These are phyloP conservation scores for Patella pellucida DNA, from an alignment of 2,888 invertebrate genomes.

Conservation along the genomic window DNA sequence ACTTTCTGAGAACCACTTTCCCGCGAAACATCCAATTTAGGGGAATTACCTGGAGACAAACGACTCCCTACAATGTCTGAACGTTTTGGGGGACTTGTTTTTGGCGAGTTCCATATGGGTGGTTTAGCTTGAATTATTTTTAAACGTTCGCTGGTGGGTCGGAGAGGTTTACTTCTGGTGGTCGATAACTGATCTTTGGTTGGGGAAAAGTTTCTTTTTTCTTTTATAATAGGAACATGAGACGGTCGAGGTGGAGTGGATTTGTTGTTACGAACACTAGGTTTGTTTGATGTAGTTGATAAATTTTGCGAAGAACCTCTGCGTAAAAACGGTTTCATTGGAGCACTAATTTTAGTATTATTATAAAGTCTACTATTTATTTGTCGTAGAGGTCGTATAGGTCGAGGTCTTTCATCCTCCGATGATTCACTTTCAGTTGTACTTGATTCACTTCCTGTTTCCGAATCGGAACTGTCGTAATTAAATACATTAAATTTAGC, in stretches of 20 bases:
- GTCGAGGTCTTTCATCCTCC: constrained; percentile 21
- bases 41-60: no score
- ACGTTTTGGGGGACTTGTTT: background rate
- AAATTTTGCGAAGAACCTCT: background rate
- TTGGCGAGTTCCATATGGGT: background rate
- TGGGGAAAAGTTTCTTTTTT: background rate
- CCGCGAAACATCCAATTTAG: background rate
- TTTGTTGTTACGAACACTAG: background rate
- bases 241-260: background rate
- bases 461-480: constrained; percentile 32
- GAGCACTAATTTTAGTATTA: background rate
- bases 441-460: constrained; percentile 29
- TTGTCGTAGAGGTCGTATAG: background rate
- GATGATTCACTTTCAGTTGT: constrained; percentile 35
- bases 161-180: background rate
- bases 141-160: background rate
- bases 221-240: background rate
- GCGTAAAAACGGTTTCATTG: background rate
- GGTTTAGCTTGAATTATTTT: background rate
- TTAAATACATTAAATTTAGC: constrained; percentile 32
- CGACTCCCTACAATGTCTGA: background rate
- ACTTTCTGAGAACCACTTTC: background rate
- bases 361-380: background rate
- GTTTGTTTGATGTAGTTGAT: background rate
- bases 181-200: background rate